Evolutionary conservation across 2,797 vertebrate genomes (phyloP).

Genomic region (Diplodus puntazzo): DNA sequence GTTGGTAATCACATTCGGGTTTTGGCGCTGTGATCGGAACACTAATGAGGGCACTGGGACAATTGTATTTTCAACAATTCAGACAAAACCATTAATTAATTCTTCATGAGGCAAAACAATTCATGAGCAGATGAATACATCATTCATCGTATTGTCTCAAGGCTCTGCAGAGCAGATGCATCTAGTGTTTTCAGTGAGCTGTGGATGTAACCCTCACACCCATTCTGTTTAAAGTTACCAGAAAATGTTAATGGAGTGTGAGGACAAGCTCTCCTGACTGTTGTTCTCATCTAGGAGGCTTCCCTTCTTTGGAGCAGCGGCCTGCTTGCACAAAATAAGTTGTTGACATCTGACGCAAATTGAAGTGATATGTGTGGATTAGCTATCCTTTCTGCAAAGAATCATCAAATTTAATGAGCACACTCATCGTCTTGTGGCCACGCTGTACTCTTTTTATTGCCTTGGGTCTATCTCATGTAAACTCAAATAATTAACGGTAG

Average conservation of each 20-base stretch:
- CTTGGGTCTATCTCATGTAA: not conserved
- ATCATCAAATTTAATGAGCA: not conserved
- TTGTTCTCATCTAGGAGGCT: not conserved
- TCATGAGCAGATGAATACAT: too few species aligned
- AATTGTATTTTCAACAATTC: too few species aligned
- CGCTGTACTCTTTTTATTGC: not conserved
- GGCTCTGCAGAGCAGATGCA: conserved; percentile 1
- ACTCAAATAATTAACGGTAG: not conserved
- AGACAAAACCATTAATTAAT: too few species aligned
- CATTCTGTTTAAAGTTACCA: not conserved
- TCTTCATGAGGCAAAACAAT: too few species aligned
- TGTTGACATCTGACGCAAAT: not conserved
- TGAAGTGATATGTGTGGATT: not conserved
- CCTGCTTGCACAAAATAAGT: not conserved
- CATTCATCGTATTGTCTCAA: too few species aligned
- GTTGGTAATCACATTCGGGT: not conserved
- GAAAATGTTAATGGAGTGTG: not conserved
- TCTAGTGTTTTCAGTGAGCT: not conserved
- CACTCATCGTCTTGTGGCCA: not conserved
- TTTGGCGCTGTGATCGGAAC: not conserved
- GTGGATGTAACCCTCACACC: conserved; percentile 8
- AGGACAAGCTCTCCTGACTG: not conserved
- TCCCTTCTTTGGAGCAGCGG: not conserved
- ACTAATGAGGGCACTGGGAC: not conserved
- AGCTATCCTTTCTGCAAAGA: not conserved